Conservation (phyloP, 2,113 vertebrate species). For the Entomyzon cyanotis region DNA sequence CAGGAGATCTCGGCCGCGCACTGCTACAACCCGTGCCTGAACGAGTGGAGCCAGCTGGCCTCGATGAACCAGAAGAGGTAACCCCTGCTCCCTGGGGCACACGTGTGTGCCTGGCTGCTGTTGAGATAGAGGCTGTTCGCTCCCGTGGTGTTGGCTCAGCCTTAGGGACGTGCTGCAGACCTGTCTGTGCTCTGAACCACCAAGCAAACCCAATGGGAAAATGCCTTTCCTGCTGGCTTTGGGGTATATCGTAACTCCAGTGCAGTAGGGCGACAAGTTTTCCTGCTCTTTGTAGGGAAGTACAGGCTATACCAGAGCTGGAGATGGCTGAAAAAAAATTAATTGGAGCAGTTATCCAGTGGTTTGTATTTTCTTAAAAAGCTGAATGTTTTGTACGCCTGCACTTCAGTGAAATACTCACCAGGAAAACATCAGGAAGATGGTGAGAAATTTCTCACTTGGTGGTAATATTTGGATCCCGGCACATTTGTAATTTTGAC, state of each 20-base stretch:
- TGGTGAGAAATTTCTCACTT: neutral
- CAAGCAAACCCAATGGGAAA: neutral
- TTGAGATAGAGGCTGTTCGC: neutral
- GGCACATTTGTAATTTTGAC: neutral
- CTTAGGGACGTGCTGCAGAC: neutral
- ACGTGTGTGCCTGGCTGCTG: neutral
- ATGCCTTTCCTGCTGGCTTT: neutral
- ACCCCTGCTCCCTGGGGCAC: neutral
- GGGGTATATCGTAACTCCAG: neutral
- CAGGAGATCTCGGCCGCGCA: conserved; percentile 92
- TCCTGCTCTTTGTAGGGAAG: neutral
- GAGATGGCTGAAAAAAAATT: neutral
- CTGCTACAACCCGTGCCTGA: conserved; percentile 91
- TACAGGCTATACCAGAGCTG: neutral
- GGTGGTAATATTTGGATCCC: neutral
- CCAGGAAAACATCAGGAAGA: neutral
- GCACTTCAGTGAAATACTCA: neutral
- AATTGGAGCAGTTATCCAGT: neutral
- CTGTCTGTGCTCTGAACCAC: neutral
- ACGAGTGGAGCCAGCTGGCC: conserved; percentile 89
- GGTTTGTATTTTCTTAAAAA: neutral
- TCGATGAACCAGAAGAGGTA: conserved; percentile 98
- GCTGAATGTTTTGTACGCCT: neutral
- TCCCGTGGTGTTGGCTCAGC: neutral
- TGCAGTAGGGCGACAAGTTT: neutral